phyloP scores from a whole-genome alignment of 2,113 vertebrate species.

The Apodemus speciosus region DNA sequence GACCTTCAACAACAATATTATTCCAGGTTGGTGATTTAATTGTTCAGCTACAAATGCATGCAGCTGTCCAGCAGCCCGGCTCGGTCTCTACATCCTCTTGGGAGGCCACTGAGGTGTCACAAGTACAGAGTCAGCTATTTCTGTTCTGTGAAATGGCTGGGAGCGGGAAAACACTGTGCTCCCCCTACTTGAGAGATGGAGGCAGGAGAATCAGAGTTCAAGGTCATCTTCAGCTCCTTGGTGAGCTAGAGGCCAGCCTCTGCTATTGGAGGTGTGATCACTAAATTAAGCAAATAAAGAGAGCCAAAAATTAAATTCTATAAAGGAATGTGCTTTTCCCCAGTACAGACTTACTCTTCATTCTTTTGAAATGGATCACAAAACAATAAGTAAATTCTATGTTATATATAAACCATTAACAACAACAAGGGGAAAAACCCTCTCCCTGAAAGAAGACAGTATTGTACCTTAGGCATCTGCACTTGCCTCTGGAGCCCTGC shows the following conservation, averaged over 20 bases:
- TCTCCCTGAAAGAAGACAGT: background rate
- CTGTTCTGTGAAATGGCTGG: background rate
- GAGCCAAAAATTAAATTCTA: background rate
- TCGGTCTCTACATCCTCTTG: background rate
- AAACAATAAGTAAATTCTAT: background rate
- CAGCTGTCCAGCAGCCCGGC: background rate
- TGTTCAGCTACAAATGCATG: background rate
- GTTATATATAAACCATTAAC: background rate
- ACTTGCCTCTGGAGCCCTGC: background rate
- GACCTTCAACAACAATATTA: conserved; percentile 95
- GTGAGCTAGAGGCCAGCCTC: background rate
- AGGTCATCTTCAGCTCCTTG: background rate
- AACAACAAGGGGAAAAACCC: background rate
- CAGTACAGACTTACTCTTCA: background rate
- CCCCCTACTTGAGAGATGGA: background rate
- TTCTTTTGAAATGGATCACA: conserved; percentile 34
- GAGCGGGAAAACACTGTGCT: background rate
- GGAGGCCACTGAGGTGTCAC: background rate
- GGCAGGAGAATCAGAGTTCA: background rate
- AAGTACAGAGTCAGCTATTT: background rate
- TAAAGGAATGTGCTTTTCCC: background rate
- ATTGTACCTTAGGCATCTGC: background rate
- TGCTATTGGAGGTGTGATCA: background rate
- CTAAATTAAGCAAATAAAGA: background rate
- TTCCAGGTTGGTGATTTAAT: conserved; percentile 89